These are phyloP conservation scores for Xyrauchen texanus DNA, from an alignment of 2,113 vertebrate species.

Conservation along the genomic window DNA sequence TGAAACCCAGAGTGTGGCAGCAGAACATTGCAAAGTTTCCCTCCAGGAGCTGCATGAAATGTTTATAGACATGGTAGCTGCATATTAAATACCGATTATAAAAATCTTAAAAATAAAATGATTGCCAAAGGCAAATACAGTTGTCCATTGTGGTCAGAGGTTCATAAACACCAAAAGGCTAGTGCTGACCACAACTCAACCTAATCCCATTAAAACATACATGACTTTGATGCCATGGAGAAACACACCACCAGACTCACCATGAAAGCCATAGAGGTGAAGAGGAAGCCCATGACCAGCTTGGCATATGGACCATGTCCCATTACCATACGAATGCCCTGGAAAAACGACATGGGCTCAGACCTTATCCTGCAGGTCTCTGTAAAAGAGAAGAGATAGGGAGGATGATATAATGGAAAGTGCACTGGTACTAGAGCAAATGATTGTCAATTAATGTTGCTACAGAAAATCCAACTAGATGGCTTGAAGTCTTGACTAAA, in stretches of 20 bases:
- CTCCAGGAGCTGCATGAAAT: constrained; percentile 82
- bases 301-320: constrained; percentile 85
- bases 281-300: constrained; percentile 90
- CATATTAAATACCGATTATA: neutral
- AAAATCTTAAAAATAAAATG: constrained; percentile 18
- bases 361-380: constrained; percentile 70
- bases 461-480: no score
- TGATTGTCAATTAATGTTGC: neutral
- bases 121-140: neutral
- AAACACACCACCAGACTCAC: constrained; percentile 65
- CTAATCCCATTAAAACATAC: no score
- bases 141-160: neutral
- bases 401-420: neutral
- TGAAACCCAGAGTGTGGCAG: constrained; percentile 87
- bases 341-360: constrained; percentile 78
- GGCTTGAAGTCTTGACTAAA: no score
- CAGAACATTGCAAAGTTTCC: constrained; percentile 96
- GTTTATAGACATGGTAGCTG: constrained; percentile 9
- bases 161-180: neutral
- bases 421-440: neutral
- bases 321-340: constrained; percentile 86
- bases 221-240: no score
- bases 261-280: constrained; percentile 94
- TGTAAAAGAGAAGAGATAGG: constrained; percentile 54
- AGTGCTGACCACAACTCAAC: no score